Evolutionary conservation across 64 coral and sea anemone genomes (phyloP), one percentile per base, ranked within the genome.

Genomic region (Porites lutea): DNA sequence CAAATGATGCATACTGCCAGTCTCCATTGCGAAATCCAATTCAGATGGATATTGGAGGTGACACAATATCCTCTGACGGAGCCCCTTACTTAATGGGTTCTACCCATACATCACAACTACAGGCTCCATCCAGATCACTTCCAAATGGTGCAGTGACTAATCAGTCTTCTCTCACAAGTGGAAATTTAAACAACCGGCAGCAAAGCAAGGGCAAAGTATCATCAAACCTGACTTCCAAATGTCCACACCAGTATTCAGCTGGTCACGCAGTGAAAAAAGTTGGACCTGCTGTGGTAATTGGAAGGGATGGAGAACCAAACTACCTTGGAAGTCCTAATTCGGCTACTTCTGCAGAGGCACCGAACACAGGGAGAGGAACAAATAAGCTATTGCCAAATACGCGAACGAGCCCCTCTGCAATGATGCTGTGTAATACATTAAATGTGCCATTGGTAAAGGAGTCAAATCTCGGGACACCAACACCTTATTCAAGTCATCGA

Each of bases 171-270:
- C 2, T 45, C 11, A 27, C 77, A 60, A 60, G 52, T 44, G n/a
- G 77, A 52, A 59, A 7, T 50, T 82, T 66, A 44, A 82, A 65
- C 37, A 64, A 68, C 61, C 67, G 47, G 8, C 81, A 67, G 43
- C 81, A 67, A 84, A 68, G 9, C 9, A 61, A 65, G 6, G 81
- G 45, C n/a, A 20, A 46, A 13, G 61, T 11, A 13, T 15, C 22
- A 2, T 10, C 47, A 11, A 49, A 78, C 18, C 50, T 50, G 7
- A 1, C 50, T 52, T 55, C 51, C 18, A 58, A 21, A 78, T 22
- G 19, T 20, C 2, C 44, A 19, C 62, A 66, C 45, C 21, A 52
- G 50, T 46, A 19, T 7, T 51, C 62, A 11, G 46, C 51, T 83
- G 61, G 63, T 83, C 62, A 83, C 3, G 5, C 47, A 3, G 15